Base-by-base conservation (phyloP, 2,888 invertebrate genomes). In the Lycaena phlaeas region DNA sequence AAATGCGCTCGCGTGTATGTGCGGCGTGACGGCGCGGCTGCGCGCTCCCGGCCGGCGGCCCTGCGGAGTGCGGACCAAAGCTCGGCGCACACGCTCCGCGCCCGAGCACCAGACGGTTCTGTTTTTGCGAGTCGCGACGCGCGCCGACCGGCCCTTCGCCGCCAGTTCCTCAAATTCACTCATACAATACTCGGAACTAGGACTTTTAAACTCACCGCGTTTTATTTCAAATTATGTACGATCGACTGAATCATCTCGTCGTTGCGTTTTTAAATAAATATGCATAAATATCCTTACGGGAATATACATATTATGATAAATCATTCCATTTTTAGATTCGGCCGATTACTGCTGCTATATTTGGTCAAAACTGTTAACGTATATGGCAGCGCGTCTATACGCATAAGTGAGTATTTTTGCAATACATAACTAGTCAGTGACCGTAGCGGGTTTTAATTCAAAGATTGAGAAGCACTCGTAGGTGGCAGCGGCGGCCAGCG, bases 111-210 rank as follows among this genome's bases (percentile, higher is more conserved):
- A 72, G 73, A 70, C 78, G 55, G 61, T 58, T 63, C 52, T 55
- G 76, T 82, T 81, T 79, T 81, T 81, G 79, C 59, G 56, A 71
- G 75, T 70, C 72, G 68, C 68, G 78, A 62, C 72, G 71, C 68
- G 68, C 74, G 71, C 63, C 64, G 59, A 52, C 59, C 59, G 65
- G 46, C 65, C 59, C 61, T 61, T 60, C 60, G 64, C 54, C 63
- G 66, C 55, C 65, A 55, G 64, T 68, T 72, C 67, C 62, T 67
- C 63, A 70, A 74, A 70, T 61, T 60, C 54, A 54, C 62, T 60
- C 63, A 64, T 58, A 58, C 68, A 60, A 77, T 78, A 79, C 77
- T 67, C 61, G 57, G 77, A 81, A 77, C 68, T 72, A 74, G 68
- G 59, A 61, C 62, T 61, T 68, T 68, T 66, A 53, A 59, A 55